These are phyloP conservation scores for Noctua comes DNA, from an alignment of 2,888 invertebrate species.

Conservation along the genomic window DNA sequence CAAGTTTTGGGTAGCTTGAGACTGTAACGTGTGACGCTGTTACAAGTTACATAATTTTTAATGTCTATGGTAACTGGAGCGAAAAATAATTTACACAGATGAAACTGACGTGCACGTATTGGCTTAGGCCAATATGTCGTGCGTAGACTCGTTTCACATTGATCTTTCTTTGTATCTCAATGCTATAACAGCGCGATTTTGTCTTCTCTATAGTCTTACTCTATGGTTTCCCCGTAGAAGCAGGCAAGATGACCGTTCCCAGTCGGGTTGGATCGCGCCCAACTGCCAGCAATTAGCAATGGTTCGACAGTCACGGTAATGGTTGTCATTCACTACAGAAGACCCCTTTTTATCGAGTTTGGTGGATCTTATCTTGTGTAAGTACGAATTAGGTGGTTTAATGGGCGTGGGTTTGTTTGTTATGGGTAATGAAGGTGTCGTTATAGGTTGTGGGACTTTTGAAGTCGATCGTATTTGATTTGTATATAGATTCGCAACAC, in stretches of 20 bases:
- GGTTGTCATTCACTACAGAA: conserved; percentile 55
- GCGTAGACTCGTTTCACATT: not conserved
- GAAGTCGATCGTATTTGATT: not conserved
- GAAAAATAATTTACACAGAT: not conserved
- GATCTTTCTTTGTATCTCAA: not conserved
- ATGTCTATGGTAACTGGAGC: not conserved
- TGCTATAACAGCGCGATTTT: not conserved
- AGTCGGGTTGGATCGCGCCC: conserved; percentile 67
- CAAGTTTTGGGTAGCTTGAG: too few relatives aligned
- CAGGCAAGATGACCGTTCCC: conserved; percentile 58
- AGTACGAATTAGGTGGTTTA: conserved; percentile 21
- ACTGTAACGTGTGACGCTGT: not conserved
- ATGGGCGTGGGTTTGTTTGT: conserved; percentile 23
- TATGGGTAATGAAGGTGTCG: not conserved
- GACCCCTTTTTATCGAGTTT: conserved; percentile 53
- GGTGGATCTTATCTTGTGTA: conserved; percentile 40
- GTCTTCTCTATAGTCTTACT: not conserved
- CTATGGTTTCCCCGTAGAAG: conserved; percentile 27
- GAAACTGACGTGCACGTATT: not conserved
- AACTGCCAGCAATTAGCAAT: conserved; percentile 69
- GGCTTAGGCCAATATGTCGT: not conserved
- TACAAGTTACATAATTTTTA: not conserved
- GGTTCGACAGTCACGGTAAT: conserved; percentile 62
- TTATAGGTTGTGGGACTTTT: not conserved
- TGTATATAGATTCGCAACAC: not conserved